Conservation (phyloP, 2,888 invertebrate genomes). For the Ophion ventricosus region DNA sequence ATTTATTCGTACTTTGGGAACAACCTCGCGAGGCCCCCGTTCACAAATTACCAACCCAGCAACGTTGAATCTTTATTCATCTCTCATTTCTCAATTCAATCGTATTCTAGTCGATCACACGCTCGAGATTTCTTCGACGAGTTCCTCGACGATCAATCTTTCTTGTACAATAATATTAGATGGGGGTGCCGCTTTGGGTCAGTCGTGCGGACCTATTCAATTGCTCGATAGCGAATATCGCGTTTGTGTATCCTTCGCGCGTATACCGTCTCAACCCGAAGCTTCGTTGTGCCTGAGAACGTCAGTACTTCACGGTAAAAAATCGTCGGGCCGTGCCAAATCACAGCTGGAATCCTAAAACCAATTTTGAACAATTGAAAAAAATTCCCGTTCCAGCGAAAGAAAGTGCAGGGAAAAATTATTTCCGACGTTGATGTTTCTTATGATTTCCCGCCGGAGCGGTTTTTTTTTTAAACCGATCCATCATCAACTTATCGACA, state of each 20-base stretch:
- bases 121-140: constrained; percentile 11
- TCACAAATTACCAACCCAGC: constrained; percentile 80
- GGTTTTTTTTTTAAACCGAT: background rate
- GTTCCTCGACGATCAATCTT: constrained; percentile 41
- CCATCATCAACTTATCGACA: background rate
- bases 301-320: background rate
- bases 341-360: background rate
- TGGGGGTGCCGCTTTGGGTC: constrained; percentile 79
- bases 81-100: constrained; percentile 52
- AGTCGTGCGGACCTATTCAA: constrained; percentile 82
- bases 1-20: constrained; percentile 79
- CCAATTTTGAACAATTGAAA: background rate
- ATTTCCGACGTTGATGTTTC: background rate
- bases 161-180: constrained; percentile 48
- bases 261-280: background rate
- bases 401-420: background rate
- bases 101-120: constrained; percentile 24
- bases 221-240: constrained; percentile 56
- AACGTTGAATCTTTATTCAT: constrained; percentile 75
- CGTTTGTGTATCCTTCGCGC: background rate
- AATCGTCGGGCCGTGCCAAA: background rate
- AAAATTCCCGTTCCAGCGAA: background rate
- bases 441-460: background rate
- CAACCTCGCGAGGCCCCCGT: constrained; percentile 71
- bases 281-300: background rate